phyloP scores from a whole-genome alignment of 1,140 invertebrate species.

The Piezodorus guildinii region DNA sequence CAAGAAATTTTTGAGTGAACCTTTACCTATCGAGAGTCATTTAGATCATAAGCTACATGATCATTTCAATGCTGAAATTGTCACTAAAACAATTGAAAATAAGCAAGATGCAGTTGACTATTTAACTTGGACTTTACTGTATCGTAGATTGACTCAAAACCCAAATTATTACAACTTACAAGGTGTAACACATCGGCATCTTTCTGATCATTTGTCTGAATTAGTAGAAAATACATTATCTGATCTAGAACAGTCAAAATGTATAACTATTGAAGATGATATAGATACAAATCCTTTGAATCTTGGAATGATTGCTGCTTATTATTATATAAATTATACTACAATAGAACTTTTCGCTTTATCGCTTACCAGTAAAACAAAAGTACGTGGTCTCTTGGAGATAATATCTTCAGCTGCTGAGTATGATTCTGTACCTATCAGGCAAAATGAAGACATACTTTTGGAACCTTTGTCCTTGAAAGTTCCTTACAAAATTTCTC shows the following conservation, averaged over 20 bases:
- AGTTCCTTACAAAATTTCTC: slow-evolving; percentile 63
- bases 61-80: slow-evolving; percentile 99
- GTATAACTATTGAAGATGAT: slow-evolving; percentile 95
- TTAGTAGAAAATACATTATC: slow-evolving; percentile 90
- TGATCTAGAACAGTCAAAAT: slow-evolving; percentile 95
- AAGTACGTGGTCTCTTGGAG: slow-evolving; percentile 90
- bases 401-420: slow-evolving; percentile 97
- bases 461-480: slow-evolving; percentile 66
- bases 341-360: slow-evolving; percentile 97
- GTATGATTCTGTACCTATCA: slow-evolving; percentile 86
- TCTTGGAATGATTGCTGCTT: slow-evolving; percentile 98
- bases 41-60: slow-evolving; percentile 95
- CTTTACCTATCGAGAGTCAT: slow-evolving; percentile 94
- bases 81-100: slow-evolving; percentile 99
- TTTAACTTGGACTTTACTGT: slow-evolving; percentile 98
- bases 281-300: slow-evolving; percentile 94
- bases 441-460: slow-evolving; percentile 89
- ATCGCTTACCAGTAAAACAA: slow-evolving; percentile 93
- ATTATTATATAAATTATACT: slow-evolving; percentile 99
- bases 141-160: slow-evolving; percentile 93
- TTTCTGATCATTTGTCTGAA: slow-evolving; percentile 97
- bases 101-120: slow-evolving; percentile 99
- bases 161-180: slow-evolving; percentile 99
- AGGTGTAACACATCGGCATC: slow-evolving; percentile 88
- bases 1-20: slow-evolving; percentile 97